phyloP scores from a whole-genome alignment of 2,113 vertebrate genomes.

The Cervus canadensis region DNA sequence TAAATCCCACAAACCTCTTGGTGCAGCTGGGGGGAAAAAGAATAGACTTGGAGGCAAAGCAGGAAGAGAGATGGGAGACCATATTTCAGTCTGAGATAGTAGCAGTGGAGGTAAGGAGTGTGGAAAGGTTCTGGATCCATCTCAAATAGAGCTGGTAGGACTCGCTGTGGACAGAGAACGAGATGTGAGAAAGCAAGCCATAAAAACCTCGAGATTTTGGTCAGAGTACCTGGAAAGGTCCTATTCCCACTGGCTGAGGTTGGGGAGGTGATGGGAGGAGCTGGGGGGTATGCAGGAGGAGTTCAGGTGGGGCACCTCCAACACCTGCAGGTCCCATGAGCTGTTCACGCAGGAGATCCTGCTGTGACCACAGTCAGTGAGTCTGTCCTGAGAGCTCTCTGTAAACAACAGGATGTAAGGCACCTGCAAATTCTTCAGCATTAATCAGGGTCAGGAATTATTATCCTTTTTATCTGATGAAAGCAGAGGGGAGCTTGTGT shows the following conservation, averaged over 20 bases:
- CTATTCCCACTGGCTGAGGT: not conserved
- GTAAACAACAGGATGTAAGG: not conserved
- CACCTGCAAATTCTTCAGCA: not conserved
- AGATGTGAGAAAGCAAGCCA: not conserved
- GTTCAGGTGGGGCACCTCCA: rapidly evolving
- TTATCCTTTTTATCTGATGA: not conserved
- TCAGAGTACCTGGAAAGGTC: no score
- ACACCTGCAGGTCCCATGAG: rapidly evolving
- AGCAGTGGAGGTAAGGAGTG: not conserved
- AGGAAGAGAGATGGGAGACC: not conserved
- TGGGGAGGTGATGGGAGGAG: not conserved
- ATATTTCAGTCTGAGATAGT: not conserved
- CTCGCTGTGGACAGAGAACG: not conserved
- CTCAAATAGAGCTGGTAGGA: not conserved
- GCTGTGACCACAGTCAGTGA: not conserved
- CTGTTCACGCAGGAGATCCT: rapidly evolving
- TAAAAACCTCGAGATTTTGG: not conserved
- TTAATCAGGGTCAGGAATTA: not conserved
- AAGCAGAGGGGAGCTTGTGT: not conserved
- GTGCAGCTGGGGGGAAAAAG: not conserved
- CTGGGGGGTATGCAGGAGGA: no score
- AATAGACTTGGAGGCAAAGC: not conserved
- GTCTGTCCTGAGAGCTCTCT: not conserved
- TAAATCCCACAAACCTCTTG: not conserved
- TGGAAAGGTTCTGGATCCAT: not conserved